These are phyloP conservation scores for Brachionus plicatilis DNA, from an alignment of 1,140 invertebrate species.

Conservation along the genomic window DNA sequence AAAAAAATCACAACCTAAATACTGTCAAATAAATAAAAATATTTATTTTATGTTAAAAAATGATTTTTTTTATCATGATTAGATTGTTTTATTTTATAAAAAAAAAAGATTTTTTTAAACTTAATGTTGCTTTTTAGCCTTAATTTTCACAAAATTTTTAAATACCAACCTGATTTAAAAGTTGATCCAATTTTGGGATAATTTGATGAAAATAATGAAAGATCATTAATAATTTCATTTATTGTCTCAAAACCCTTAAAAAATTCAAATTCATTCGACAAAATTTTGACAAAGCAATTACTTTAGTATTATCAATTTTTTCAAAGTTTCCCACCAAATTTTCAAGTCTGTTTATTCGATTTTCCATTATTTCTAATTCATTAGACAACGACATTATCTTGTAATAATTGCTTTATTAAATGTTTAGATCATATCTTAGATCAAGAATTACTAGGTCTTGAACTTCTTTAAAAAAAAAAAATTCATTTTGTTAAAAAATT, in stretches of 20 bases:
- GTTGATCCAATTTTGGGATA: neutral
- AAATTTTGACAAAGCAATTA: neutral
- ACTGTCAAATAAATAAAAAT: no score
- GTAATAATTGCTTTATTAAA: neutral
- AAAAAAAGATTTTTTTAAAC: no score
- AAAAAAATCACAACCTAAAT: no score
- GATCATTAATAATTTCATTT: neutral
- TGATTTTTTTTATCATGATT: no score
- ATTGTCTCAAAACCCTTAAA: constrained; percentile 11
- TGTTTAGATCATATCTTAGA: neutral
- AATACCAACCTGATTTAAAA: neutral
- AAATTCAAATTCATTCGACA: neutral
- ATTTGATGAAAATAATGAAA: neutral
- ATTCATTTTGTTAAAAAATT: neutral
- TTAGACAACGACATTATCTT: neutral
- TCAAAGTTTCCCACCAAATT: constrained; percentile 12
- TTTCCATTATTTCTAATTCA: neutral
- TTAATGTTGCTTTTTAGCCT: no score
- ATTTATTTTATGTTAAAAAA: no score
- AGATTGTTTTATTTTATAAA: no score
- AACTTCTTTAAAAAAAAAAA: neutral
- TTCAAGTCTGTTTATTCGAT: neutral
- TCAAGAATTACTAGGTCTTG: neutral
- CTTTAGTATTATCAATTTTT: neutral
- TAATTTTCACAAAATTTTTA: no score